These are phyloP conservation scores for Bos javanicus DNA, from an alignment of 2,113 vertebrate genomes.

Conservation along the genomic window DNA sequence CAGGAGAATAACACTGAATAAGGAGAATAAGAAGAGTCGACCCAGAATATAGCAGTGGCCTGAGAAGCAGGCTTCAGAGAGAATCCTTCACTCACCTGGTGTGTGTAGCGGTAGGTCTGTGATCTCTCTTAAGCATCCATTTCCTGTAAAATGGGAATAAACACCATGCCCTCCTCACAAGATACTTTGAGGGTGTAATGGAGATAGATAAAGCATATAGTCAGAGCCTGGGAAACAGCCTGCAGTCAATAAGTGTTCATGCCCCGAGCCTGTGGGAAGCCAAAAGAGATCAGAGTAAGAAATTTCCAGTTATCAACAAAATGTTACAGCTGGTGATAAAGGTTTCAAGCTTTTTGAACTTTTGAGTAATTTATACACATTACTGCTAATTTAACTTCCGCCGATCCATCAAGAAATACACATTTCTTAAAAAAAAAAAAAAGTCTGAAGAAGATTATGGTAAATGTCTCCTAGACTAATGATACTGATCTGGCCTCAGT, in stretches of 20 bases:
- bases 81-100: background rate
- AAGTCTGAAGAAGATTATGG: slow-evolving; percentile 5
- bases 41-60: background rate
- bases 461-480: slow-evolving; percentile 26
- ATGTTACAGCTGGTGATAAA: slow-evolving; percentile 43
- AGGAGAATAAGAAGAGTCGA: background rate
- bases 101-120: background rate
- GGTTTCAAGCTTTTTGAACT: slow-evolving; percentile 43
- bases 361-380: slow-evolving; percentile 47
- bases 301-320: slow-evolving; percentile 32
- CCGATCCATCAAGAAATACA: slow-evolving; percentile 20
- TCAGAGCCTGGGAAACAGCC: background rate
- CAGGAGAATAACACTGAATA: background rate
- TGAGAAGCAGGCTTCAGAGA: background rate
- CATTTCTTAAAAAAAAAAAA: background rate
- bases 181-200: background rate
- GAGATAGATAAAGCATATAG: background rate
- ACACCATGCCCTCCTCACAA: background rate
- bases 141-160: slow-evolving; percentile 23
- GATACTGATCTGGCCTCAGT: slow-evolving; percentile 3
- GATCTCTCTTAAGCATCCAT: background rate
- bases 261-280: background rate
- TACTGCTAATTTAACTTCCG: slow-evolving; percentile 43
- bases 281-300: slow-evolving; percentile 20
- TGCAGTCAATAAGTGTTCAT: background rate